Evolutionary conservation across 2,888 invertebrate species (phyloP).

Genomic region (Oasisia sp.): DNA sequence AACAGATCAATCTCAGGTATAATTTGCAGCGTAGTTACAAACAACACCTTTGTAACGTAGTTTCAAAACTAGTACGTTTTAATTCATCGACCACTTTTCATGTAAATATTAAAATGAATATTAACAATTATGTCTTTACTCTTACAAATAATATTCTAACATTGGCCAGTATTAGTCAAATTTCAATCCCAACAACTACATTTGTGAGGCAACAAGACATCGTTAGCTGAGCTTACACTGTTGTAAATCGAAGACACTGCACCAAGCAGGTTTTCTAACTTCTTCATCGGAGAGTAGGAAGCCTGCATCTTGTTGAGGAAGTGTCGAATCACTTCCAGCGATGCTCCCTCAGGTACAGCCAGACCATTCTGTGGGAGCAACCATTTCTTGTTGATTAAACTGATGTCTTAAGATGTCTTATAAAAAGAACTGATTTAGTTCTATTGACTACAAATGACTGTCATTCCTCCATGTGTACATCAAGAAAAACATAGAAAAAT

Average conservation of each 20-base stretch:
- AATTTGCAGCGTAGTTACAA: neutral
- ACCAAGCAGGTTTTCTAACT: constrained; percentile 89
- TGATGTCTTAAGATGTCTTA: neutral
- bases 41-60: too few relatives aligned
- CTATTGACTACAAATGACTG: neutral
- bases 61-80: neutral
- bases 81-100: neutral
- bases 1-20: too few relatives aligned
- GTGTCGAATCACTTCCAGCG: constrained; percentile 78
- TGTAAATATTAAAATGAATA: neutral
- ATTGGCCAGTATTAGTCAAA: neutral
- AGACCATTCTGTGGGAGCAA: constrained; percentile 32
- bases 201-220: neutral
- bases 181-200: neutral
- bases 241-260: constrained; percentile 84
- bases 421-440: neutral
- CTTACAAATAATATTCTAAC: neutral
- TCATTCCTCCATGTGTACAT: too few relatives aligned
- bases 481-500: too few relatives aligned
- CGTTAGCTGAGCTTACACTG: constrained; percentile 48
- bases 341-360: constrained; percentile 79
- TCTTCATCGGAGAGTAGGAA: constrained; percentile 91
- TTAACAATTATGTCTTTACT: neutral
- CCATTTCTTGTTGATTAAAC: neutral
- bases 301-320: constrained; percentile 85